Conservation (phyloP, 2,797 vertebrate species). For the Neosilurus hyrtlii region DNA sequence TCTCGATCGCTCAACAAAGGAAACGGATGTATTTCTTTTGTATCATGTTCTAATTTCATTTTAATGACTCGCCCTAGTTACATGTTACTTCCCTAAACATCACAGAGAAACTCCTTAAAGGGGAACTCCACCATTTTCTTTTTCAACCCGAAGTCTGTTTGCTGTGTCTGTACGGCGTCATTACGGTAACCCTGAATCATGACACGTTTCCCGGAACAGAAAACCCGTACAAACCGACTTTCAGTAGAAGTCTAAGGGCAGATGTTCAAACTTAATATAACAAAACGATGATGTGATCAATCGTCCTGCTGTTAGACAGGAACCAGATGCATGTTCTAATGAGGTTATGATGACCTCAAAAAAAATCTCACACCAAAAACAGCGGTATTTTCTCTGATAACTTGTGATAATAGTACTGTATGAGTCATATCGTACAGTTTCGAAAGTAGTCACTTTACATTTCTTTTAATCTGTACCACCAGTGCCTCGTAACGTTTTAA, state of each 20-base stretch:
- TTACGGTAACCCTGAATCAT: not conserved
- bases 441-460: not conserved
- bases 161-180: not conserved
- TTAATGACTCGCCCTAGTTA: not conserved
- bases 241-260: not conserved
- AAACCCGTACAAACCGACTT: not conserved
- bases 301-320: not conserved
- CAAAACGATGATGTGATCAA: not conserved
- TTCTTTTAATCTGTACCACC: not conserved
- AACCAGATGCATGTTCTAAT: not conserved
- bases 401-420: not conserved
- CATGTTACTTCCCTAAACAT: not conserved
- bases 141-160: not conserved
- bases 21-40: not conserved
- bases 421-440: not conserved
- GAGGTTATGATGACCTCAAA: not conserved
- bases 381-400: not conserved
- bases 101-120: not conserved
- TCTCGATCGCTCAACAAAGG: slow-evolving; percentile 6
- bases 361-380: not conserved
- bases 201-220: not conserved
- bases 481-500: not conserved
- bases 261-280: not conserved
- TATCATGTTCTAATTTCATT: not conserved
- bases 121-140: too few relatives aligned